Conservation (phyloP, 2,797 vertebrate genomes). For the Phoebastria nigripes region DNA sequence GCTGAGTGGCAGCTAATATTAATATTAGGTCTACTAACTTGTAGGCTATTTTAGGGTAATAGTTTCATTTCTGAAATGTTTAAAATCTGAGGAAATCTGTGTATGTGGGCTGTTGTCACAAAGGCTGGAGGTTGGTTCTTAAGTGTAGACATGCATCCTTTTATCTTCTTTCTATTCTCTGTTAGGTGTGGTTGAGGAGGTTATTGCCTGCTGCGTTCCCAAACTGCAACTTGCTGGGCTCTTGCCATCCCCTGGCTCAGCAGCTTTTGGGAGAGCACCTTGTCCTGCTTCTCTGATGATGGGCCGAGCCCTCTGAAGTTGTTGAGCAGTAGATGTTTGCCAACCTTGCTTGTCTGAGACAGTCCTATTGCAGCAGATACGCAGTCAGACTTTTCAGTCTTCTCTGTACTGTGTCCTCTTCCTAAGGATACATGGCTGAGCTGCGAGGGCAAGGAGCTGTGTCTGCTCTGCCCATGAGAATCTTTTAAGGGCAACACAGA, state of each 20-base stretch:
- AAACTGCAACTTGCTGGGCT: too few relatives aligned
- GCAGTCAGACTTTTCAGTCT: not conserved
- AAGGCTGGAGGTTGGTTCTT: not conserved
- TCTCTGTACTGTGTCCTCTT: not conserved
- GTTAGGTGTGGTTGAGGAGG: not conserved
- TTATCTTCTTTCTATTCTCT: not conserved
- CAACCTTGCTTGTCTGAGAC: not conserved
- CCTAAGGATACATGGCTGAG: not conserved
- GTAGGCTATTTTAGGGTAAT: not conserved
- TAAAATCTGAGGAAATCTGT: not conserved
- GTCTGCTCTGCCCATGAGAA: not conserved
- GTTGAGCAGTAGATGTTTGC: not conserved
- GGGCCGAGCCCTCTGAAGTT: not conserved
- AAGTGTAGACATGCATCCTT: accelerated
- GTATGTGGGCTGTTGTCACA: not conserved
- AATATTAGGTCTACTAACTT: not conserved
- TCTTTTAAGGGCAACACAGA: not conserved
- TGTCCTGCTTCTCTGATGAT: not conserved
- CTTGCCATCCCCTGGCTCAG: not conserved
- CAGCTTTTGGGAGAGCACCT: not conserved
- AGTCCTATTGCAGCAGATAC: not conserved
- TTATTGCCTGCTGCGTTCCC: not conserved
- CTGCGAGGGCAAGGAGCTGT: not conserved
- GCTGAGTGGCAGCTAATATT: not conserved
- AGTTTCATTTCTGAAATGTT: not conserved